phyloP scores from a whole-genome alignment of 2,888 invertebrate species.

The Andrena minutula region DNA sequence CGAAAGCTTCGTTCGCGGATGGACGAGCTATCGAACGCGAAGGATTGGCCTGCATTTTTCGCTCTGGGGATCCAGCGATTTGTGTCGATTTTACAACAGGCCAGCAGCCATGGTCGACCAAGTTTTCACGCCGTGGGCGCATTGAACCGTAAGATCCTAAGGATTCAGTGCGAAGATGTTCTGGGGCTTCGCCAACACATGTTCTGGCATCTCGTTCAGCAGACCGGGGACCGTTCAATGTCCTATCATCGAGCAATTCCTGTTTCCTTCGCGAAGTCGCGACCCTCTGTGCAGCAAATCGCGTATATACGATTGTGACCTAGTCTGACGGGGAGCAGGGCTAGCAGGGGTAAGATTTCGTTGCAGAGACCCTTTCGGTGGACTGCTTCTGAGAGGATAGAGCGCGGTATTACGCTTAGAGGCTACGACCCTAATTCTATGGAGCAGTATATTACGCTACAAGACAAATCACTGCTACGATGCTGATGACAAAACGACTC shows the following conservation, averaged over 20 bases:
- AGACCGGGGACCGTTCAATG: constrained; percentile 41
- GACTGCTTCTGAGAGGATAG: too few relatives aligned
- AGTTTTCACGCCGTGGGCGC: constrained; percentile 39
- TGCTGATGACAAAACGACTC: too few relatives aligned
- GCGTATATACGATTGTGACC: neutral
- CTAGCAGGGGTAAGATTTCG: neutral
- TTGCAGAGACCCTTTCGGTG: neutral
- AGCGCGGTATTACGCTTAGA: too few relatives aligned
- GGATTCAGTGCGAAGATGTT: constrained; percentile 59
- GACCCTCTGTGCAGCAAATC: neutral
- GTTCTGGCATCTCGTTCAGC: constrained; percentile 53
- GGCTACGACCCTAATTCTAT: too few relatives aligned
- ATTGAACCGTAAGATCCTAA: constrained; percentile 59
- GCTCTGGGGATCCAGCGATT: constrained; percentile 1
- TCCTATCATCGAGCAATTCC: constrained; percentile 28
- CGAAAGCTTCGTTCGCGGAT: neutral
- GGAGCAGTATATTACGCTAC: too few relatives aligned
- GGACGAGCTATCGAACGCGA: neutral
- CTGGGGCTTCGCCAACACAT: constrained; percentile 66
- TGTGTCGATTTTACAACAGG: neutral
- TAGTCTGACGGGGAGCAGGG: neutral
- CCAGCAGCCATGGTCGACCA: constrained; percentile 1
- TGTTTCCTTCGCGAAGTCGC: constrained; percentile 1
- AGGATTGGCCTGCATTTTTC: constrained; percentile 27
- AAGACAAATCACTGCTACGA: too few relatives aligned